These are phyloP conservation scores for Sceliomorpha sp. DNA, from an alignment of 2,888 invertebrate genomes.

Conservation along the genomic window DNA sequence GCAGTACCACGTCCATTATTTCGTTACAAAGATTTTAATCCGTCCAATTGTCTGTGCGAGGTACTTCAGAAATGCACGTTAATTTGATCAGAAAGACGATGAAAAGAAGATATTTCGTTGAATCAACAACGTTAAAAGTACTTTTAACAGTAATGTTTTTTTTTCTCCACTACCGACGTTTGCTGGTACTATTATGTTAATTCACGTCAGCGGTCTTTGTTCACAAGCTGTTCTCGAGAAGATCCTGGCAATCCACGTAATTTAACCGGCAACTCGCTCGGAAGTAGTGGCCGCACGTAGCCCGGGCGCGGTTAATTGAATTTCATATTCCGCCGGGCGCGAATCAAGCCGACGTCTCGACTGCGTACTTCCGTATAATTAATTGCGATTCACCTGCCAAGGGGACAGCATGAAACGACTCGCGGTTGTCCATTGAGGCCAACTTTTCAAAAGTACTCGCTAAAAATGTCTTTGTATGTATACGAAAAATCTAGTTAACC, in stretches of 20 bases:
- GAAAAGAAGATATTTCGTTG: too few relatives aligned
- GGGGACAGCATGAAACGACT: conserved; percentile 15
- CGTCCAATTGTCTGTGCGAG: too few relatives aligned
- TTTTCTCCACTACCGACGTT: conserved; percentile 12
- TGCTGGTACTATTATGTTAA: conserved; percentile 38
- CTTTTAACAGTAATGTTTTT: conserved; percentile 6
- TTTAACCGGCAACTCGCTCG: conserved; percentile 34
- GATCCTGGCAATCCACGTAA: conserved; percentile 33
- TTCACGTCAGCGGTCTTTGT: conserved; percentile 39
- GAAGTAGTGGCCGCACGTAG: conserved; percentile 51
- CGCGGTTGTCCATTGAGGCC: conserved; percentile 3
- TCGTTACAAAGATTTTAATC: too few relatives aligned
- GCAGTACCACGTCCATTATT: too few relatives aligned
- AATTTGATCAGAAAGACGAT: too few relatives aligned
- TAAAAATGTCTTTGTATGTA: too few relatives aligned
- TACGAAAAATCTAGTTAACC: too few relatives aligned
- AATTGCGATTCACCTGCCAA: conserved; percentile 64
- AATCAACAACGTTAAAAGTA: not conserved
- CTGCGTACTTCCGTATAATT: conserved; percentile 64
- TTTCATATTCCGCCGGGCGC: conserved; percentile 67
- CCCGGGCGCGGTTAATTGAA: conserved; percentile 64
- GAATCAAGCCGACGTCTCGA: conserved; percentile 59
- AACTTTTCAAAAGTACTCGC: not conserved
- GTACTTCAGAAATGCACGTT: too few relatives aligned
- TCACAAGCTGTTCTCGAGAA: conserved; percentile 21